phyloP scores from a whole-genome alignment of 1,140 invertebrate genomes.

The Drosophila nannoptera region DNA sequence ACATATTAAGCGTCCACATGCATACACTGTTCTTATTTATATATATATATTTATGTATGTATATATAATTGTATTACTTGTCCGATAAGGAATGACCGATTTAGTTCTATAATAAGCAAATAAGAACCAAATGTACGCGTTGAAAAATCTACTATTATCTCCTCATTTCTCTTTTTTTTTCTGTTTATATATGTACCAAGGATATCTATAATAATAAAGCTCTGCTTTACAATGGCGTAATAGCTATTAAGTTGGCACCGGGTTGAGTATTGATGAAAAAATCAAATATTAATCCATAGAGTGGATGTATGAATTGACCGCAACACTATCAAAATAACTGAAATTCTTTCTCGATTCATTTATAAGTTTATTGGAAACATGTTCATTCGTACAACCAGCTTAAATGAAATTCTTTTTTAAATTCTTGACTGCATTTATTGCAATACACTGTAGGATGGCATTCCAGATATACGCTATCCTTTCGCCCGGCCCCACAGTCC shows the following conservation, averaged over 20 bases:
- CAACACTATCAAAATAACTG: background rate
- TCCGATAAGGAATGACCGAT: conserved; percentile 69
- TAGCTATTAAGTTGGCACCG: too few relatives aligned
- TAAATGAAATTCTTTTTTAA: conserved; percentile 23
- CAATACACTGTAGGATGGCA: conserved; percentile 4
- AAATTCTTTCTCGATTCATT: background rate
- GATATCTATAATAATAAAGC: too few relatives aligned
- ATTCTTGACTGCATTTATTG: conserved; percentile 14
- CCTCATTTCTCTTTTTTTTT: too few relatives aligned
- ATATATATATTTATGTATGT: background rate
- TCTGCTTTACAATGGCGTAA: too few relatives aligned
- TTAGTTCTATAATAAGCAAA: conserved; percentile 52
- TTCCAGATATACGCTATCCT: conserved; percentile 5
- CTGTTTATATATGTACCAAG: too few relatives aligned
- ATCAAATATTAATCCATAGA: too few relatives aligned
- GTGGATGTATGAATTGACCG: background rate
- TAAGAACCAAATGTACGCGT: conserved; percentile 1
- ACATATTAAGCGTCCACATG: background rate
- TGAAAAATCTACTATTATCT: too few relatives aligned
- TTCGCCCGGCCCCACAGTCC: background rate
- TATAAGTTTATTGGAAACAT: conserved; percentile 3
- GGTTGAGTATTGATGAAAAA: too few relatives aligned
- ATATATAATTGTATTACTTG: background rate
- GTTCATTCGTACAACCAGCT: conserved; percentile 6
- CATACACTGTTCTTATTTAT: background rate